Percentiles rank a stretch among this genome's conserved stretches.
These are phyloP conservation scores for Paramisgurnus dabryanus DNA, from an alignment of 2,113 vertebrate species.

Conservation along the genomic window DNA sequence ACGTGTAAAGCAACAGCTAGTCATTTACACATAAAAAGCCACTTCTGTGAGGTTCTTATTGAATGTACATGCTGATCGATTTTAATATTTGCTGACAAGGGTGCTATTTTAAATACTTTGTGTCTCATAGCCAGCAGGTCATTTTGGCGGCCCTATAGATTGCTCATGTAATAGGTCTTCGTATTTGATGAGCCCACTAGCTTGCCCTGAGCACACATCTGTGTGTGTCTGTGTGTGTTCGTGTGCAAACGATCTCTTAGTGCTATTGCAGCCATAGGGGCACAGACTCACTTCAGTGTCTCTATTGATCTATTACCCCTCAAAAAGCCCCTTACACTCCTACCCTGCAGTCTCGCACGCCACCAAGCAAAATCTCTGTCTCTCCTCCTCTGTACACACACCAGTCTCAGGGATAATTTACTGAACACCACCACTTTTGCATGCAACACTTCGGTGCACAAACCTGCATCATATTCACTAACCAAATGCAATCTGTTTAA, in stretches of 20 bases:
- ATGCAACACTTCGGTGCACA: too few species aligned
- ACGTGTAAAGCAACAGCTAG: constrained; percentile 32
- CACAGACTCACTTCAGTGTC: constrained; percentile 34
- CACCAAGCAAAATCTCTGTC: constrained; percentile 20
- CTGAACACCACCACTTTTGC: too few species aligned
- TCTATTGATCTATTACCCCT: constrained; percentile 46
- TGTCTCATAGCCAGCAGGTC: constrained; percentile 38
- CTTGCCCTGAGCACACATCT: constrained; percentile 40
- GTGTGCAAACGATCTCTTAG: not conserved
- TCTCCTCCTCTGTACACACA: constrained; percentile 31
- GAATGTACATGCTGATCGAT: constrained; percentile 47
- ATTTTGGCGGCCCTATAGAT: constrained; percentile 25
- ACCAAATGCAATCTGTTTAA: too few species aligned
- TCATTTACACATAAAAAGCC: constrained; percentile 39
- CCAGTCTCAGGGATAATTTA: not conserved
- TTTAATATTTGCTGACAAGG: constrained; percentile 42
- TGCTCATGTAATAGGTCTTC: constrained; percentile 39
- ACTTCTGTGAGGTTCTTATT: constrained; percentile 35
- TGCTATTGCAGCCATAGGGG: constrained; percentile 16
- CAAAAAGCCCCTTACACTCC: constrained; percentile 21
- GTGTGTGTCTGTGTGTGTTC: constrained; percentile 21
- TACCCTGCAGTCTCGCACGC: constrained; percentile 27
- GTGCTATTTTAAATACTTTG: constrained; percentile 36
- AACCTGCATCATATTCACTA: too few species aligned
- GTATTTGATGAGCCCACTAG: constrained; percentile 42